Conservation (phyloP, 2,888 invertebrate genomes). For the Apamea anceps region DNA sequence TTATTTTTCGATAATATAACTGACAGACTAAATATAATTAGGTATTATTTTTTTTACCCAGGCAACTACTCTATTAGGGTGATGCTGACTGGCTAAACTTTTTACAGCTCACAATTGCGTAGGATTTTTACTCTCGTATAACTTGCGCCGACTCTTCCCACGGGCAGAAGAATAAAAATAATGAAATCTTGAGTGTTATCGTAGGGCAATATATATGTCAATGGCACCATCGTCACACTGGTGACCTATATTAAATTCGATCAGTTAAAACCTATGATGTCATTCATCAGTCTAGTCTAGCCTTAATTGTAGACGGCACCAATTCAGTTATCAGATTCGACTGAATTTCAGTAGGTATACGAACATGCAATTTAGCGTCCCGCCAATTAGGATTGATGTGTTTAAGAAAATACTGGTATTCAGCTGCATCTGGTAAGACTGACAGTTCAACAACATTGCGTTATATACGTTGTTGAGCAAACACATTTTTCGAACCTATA, state of each 20-base stretch:
- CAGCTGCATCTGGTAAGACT: too few relatives aligned
- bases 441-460: too few relatives aligned
- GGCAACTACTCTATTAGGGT: too few relatives aligned
- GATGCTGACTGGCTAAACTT: background rate
- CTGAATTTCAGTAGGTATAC: conserved; percentile 12
- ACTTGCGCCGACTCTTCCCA: too few relatives aligned
- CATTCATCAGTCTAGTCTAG: conserved; percentile 12
- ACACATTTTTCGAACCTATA: too few relatives aligned
- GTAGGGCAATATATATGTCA: conserved; percentile 12
- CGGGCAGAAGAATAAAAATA: background rate
- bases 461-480: too few relatives aligned
- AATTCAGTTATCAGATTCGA: conserved; percentile 4
- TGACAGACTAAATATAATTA: too few relatives aligned
- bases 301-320: conserved; percentile 14
- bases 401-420: too few relatives aligned
- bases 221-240: conserved; percentile 8
- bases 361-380: background rate
- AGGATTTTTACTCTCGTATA: background rate
- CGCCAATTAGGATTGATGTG: conserved; percentile 1
- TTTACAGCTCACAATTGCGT: background rate
- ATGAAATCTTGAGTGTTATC: conserved; percentile 7
- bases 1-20: too few relatives aligned
- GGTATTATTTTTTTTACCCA: too few relatives aligned
- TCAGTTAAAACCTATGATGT: conserved; percentile 29
- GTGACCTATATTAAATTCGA: conserved; percentile 23